A percentile compares a stretch with the other conserved stretches of the same genome.
phyloP scores from a whole-genome alignment of 2,888 invertebrate species.

The Stenotaenia linearis region DNA sequence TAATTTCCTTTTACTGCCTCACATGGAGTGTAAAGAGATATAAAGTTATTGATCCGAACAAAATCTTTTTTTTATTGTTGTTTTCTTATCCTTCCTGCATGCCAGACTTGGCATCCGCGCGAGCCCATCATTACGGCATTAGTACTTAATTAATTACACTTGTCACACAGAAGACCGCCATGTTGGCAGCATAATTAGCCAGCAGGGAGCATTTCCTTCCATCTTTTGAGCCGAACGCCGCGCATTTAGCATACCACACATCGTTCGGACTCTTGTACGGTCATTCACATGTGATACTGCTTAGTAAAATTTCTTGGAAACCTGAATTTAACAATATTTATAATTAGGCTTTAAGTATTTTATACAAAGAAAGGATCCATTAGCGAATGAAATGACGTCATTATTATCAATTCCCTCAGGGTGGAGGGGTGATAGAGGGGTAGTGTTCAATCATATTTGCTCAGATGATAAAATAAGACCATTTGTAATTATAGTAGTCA shows the following conservation, averaged over 20 bases:
- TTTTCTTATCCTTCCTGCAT: neutral
- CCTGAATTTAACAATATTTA: neutral
- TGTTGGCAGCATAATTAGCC: constrained; percentile 29
- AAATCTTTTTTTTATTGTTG: neutral
- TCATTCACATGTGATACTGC: neutral
- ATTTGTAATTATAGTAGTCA: neutral
- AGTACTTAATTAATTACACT: constrained; percentile 30
- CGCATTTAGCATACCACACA: neutral
- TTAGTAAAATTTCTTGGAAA: neutral
- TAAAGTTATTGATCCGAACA: no score
- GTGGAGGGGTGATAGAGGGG: neutral
- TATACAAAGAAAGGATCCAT: neutral
- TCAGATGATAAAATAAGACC: neutral
- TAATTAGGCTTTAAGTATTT: no score
- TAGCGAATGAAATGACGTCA: neutral
- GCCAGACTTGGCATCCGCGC: neutral
- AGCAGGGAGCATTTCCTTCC: neutral
- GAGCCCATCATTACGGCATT: constrained; percentile 27
- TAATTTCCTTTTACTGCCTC: neutral
- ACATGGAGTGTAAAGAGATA: neutral
- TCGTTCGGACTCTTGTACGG: neutral
- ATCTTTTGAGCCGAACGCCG: neutral
- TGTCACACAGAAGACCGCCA: constrained; percentile 13
- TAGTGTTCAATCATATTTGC: neutral
- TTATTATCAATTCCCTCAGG: neutral